A percentile compares a stretch with the other conserved stretches of the same genome.
phyloP scores from a whole-genome alignment of 1,140 invertebrate genomes.

The Geopemphigus sp. region DNA sequence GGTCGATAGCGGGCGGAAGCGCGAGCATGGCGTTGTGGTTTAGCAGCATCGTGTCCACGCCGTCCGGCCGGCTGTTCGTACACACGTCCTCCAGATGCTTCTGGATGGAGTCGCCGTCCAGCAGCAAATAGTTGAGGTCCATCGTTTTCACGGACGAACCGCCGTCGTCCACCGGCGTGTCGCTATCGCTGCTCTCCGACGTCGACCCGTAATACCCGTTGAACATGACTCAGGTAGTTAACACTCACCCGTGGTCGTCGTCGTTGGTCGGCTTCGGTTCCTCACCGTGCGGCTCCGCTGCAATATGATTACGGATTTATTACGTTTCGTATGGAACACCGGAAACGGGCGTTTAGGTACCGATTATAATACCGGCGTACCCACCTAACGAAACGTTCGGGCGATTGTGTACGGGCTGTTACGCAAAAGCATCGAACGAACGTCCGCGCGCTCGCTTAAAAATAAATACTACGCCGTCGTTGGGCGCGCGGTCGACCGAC shows the following conservation, averaged over 20 bases:
- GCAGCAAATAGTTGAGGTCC: conserved; percentile 67
- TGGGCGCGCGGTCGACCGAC: too few relatives aligned
- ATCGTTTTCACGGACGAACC: conserved; percentile 61
- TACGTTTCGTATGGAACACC: neutral
- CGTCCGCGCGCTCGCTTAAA: too few relatives aligned
- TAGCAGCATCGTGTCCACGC: conserved; percentile 69
- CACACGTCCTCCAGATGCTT: conserved; percentile 57
- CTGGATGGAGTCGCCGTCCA: conserved; percentile 62
- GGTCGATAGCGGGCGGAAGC: conserved; percentile 60
- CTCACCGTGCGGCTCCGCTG: too few relatives aligned
- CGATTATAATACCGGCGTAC: too few relatives aligned
- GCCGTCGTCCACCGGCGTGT: conserved; percentile 58
- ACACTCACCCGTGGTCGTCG: too few relatives aligned
- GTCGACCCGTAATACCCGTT: conserved; percentile 54
- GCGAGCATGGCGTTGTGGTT: conserved; percentile 67
- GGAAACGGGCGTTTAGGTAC: too few relatives aligned
- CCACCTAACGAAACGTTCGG: too few relatives aligned
- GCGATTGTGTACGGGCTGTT: too few relatives aligned
- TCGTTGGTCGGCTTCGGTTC: too few relatives aligned
- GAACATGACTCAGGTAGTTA: conserved; percentile 50
- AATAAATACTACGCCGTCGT: too few relatives aligned
- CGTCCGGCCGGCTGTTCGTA: conserved; percentile 61
- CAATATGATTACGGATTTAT: too few relatives aligned
- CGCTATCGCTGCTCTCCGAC: conserved; percentile 76
- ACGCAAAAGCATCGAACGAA: too few relatives aligned